These are phyloP conservation scores for Eremophila alpestris DNA, from an alignment of 2,797 vertebrate genomes.

Conservation along the genomic window DNA sequence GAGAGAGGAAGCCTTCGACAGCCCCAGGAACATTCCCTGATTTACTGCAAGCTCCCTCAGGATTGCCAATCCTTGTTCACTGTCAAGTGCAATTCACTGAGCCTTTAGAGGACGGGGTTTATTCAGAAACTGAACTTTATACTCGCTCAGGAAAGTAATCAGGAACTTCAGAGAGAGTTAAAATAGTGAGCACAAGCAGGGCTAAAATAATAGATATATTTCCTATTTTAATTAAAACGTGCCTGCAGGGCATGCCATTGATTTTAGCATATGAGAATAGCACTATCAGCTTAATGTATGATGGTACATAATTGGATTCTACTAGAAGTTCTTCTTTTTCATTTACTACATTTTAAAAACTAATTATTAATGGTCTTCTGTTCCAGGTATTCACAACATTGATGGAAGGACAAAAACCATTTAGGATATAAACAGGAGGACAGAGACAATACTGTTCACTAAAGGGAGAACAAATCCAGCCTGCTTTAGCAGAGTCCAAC, in stretches of 20 bases:
- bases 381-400: not conserved
- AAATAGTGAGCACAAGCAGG: not conserved
- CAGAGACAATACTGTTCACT: not conserved
- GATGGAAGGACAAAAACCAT: not conserved
- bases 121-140: not conserved
- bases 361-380: not conserved
- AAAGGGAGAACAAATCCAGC: not conserved
- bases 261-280: not conserved
- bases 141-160: not conserved
- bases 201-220: not conserved
- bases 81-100: not conserved
- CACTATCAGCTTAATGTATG: not conserved
- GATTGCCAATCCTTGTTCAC: not conserved
- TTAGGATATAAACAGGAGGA: not conserved
- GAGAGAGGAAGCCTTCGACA: not conserved
- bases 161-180: not conserved
- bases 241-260: not conserved
- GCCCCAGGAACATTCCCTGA: not conserved
- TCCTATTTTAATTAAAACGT: not conserved
- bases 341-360: not conserved
- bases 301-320: not conserved
- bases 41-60: conserved; percentile 8
- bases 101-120: not conserved
- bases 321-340: not conserved
- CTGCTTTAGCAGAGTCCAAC: not conserved